Evolutionary conservation across 1,140 invertebrate species (phyloP).

Genomic region (Palaemon carinicauda): DNA sequence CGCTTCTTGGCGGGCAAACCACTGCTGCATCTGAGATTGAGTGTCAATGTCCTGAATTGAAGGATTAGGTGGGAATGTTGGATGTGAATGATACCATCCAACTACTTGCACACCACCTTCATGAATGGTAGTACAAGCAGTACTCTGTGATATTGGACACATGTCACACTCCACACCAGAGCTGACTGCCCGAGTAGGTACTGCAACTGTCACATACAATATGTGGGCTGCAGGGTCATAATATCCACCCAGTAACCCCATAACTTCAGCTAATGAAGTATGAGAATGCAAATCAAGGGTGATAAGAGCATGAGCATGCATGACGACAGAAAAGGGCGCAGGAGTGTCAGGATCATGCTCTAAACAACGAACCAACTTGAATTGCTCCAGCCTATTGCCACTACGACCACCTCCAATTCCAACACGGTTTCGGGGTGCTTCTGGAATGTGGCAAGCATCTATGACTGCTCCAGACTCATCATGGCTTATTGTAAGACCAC

Average conservation of each 20-base stretch:
- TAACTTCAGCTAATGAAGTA: slow-evolving; percentile 74
- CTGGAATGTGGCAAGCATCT: slow-evolving; percentile 64
- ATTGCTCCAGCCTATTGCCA: slow-evolving; percentile 60
- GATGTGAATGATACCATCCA: slow-evolving; percentile 76
- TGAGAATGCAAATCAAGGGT: slow-evolving; percentile 77
- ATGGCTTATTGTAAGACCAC: slow-evolving; percentile 73
- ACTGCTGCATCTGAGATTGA: slow-evolving; percentile 70
- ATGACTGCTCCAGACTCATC: slow-evolving; percentile 69
- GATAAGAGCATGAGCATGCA: slow-evolving; percentile 71
- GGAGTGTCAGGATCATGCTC: slow-evolving; percentile 68
- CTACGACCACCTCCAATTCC: slow-evolving; percentile 18
- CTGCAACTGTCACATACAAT: slow-evolving; percentile 68
- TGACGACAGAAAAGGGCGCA: slow-evolving; percentile 71
- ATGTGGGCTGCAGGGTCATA: slow-evolving; percentile 62
- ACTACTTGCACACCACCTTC: slow-evolving; percentile 67
- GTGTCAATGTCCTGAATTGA: slow-evolving; percentile 73
- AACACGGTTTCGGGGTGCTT: slow-evolving; percentile 61
- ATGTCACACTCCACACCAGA: slow-evolving; percentile 78
- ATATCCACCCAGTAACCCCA: slow-evolving; percentile 75
- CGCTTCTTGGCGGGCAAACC: slow-evolving; percentile 68
- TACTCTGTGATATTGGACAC: slow-evolving; percentile 75
- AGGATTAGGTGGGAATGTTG: slow-evolving; percentile 72
- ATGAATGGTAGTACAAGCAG: slow-evolving; percentile 69
- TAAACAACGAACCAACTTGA: slow-evolving; percentile 68
- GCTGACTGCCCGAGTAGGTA: slow-evolving; percentile 70